Evolutionary conservation across 1,140 invertebrate species (phyloP), one percentile per base, ranked within the genome.

Genomic region (Drosophila subpulchrella): DNA sequence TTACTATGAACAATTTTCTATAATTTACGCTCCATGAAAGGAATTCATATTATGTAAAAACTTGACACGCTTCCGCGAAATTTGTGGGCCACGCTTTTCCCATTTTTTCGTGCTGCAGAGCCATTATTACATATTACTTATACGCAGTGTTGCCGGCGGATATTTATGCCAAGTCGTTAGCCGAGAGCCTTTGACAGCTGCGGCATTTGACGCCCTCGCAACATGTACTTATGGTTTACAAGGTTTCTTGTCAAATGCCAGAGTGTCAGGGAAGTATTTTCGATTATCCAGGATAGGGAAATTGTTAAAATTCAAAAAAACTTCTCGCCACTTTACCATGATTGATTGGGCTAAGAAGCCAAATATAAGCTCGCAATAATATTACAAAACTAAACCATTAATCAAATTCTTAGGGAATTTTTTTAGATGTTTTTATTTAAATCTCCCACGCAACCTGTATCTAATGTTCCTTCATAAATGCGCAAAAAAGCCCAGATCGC

Each of bases 161-260:
- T 70, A 48, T 70, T 70, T 70, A 70, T 47, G 65, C 27, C 63
- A 24, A 15, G 53, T 57, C 51, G 51, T 71, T 71, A 71, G 42
- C 53, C 27, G 8, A 50, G 50, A 48, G 30, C 44, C 44, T 57
- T 71, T 71, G 68, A 41, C 68, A 72, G 38, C 68, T 72, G 68
- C 6, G 68, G 27, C 51, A 27, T 11, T 20, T 46, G 34, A 56
- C 65, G 60, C 41, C 67, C 17, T 54, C 39, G n/a, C 50, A 70
- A 34, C 36, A 68, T 70, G 53, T 17, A 27, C 36, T 39, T 39
- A 41, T 46, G 50, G 36, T 46, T 57, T 36, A 57, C 42, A 39
- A 47, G 42, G 11, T 10, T 13, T 36, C 66, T 51, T 65, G 56
- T 60, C 38, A 60, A 20, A n/a, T 20, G 55, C 5, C 15, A 55